Evolutionary conservation across 2,888 invertebrate genomes (phyloP), one percentile per base, ranked within the genome.

Genomic region (Dendrolimus pini): DNA sequence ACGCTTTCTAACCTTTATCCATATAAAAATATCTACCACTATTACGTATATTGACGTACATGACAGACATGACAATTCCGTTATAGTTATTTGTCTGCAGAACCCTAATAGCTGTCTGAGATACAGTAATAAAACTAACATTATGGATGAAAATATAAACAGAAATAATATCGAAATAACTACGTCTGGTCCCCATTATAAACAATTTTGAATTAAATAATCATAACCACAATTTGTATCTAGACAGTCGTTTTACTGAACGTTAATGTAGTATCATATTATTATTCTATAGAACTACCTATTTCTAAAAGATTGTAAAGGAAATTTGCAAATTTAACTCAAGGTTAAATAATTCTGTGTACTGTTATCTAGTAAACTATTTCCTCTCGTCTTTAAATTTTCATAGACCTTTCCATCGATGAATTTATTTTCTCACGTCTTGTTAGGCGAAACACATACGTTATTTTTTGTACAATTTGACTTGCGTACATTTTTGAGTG

Each of bases 321-420:
- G 30, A 30, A 6, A 6, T 30, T 30, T 6, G 30, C 30, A 30
- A 30, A 30, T 30, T 30, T 30, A 30, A 47, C 47, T 47, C 47
- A 47, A 47, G 12, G 47, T 47, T 47, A 47, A 47, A 47, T 9
- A 47, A 47, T 47, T 47, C 47, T 65, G 65, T 57, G 62, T 59
- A 41, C 30, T 18, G 52, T 57, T 41, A 30, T 30, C 47, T n/a
- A 59, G 60, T 47, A 47, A 59, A 61, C 61, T 61, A 58, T 60
- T 68, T 56, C 59, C 58, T 61, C 58, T 61, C 61, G 41, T 54
- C 53, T 56, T 59, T 57, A 52, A 53, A 59, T 69, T 66, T 71
- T 65, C 61, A 67, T 58, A 60, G 69, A 59, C 64, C 62, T 61
- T 63, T 67, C 60, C 55, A 69, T 69, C 65, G 61, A 58, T 52